These are phyloP conservation scores for Drosophila ercepeae DNA, from an alignment of 1,140 invertebrate genomes.

Conservation along the genomic window DNA sequence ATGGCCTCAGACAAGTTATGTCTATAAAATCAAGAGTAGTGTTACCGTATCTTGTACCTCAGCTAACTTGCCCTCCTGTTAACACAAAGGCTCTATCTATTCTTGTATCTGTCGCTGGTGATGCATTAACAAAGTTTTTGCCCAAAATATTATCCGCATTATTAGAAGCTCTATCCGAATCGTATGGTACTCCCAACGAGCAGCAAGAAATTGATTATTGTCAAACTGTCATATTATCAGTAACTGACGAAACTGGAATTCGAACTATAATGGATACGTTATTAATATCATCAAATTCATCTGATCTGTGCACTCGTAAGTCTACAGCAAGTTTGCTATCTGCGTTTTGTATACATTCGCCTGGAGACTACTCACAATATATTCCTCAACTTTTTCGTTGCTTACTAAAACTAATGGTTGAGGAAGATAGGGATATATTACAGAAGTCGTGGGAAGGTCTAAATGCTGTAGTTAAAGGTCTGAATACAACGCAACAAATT, in stretches of 20 bases:
- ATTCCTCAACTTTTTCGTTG: constrained; percentile 94
- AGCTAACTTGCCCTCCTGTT: constrained; percentile 93
- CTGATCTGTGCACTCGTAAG: constrained; percentile 87
- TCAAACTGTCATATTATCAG: constrained; percentile 95
- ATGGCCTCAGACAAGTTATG: constrained; percentile 98
- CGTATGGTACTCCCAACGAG: constrained; percentile 89
- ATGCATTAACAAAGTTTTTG: constrained; percentile 95
- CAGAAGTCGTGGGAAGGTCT: constrained; percentile 95
- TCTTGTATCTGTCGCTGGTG: constrained; percentile 96
- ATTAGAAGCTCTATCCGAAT: constrained; percentile 90
- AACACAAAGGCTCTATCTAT: constrained; percentile 97
- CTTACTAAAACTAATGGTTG: constrained; percentile 93
- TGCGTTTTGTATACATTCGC: constrained; percentile 94
- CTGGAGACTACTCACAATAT: constrained; percentile 93
- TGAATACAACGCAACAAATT: constrained; percentile 92
- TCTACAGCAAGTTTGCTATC: constrained; percentile 94
- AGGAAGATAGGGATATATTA: constrained; percentile 91
- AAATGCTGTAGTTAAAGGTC: constrained; percentile 94
- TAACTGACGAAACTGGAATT: constrained; percentile 94
- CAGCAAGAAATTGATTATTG: constrained; percentile 95
- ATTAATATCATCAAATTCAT: constrained; percentile 90
- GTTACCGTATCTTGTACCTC: constrained; percentile 97
- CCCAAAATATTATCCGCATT: constrained; percentile 96
- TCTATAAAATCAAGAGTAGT: constrained; percentile 97
- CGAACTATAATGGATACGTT: constrained; percentile 95